phyloP scores from a whole-genome alignment of 2,888 invertebrate species.

The Platynereis dumerilii region DNA sequence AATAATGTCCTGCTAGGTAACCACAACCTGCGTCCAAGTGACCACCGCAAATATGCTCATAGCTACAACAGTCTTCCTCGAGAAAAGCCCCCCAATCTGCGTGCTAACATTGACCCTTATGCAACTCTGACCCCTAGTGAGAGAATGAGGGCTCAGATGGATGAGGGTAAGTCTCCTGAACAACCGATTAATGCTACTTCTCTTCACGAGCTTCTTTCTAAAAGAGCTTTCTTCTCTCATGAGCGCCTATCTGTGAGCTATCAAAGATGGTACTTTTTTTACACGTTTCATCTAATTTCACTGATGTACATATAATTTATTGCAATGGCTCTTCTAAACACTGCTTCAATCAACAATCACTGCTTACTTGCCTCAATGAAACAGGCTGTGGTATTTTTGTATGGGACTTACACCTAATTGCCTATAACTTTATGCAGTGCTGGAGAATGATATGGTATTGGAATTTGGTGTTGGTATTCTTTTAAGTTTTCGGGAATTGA shows the following conservation, averaged over 20 bases:
- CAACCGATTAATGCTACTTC: neutral
- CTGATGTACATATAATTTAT: too few relatives aligned
- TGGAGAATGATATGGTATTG: too few relatives aligned
- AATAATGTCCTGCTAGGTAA: neutral
- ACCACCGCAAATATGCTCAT: conserved; percentile 68
- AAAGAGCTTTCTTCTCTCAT: neutral
- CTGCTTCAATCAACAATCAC: too few relatives aligned
- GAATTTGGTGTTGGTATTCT: too few relatives aligned
- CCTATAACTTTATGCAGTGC: too few relatives aligned
- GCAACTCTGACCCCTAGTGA: conserved; percentile 60
- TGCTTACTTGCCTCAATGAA: too few relatives aligned
- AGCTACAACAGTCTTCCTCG: conserved; percentile 48
- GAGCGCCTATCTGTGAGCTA: neutral
- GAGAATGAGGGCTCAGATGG: conserved; percentile 32
- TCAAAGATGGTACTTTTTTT: too few relatives aligned
- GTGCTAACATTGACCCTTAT: conserved; percentile 56
- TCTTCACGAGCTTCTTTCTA: neutral
- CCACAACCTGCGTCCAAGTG: conserved; percentile 23
- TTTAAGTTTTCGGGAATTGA: too few relatives aligned
- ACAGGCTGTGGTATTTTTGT: too few relatives aligned
- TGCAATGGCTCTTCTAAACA: too few relatives aligned
- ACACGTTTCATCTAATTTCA: too few relatives aligned
- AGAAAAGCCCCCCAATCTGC: conserved; percentile 56
- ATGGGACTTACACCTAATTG: too few relatives aligned
- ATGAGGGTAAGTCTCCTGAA: conserved; percentile 20